Conservation (phyloP, 1,140 invertebrate species). For the Diuraphis noxia region DNA sequence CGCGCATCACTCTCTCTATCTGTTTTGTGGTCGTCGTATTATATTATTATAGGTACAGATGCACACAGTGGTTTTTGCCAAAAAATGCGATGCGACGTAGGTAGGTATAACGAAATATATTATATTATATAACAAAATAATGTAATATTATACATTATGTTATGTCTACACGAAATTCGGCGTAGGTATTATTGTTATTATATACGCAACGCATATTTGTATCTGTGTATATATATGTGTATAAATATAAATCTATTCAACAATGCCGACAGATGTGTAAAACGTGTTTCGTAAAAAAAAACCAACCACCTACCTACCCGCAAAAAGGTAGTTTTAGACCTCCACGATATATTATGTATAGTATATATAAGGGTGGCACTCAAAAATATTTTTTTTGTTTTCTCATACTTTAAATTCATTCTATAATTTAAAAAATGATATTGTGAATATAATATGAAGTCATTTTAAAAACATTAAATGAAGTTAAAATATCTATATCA, state of each 20-base stretch:
- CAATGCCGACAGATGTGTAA: conserved; percentile 1
- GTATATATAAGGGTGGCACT: neutral
- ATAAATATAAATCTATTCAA: neutral
- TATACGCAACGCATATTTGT: neutral
- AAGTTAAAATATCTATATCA: neutral
- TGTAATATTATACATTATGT: neutral
- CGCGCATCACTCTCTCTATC: neutral
- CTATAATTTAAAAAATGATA: neutral
- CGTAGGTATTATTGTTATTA: neutral
- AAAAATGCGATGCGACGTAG: neutral
- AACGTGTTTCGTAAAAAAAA: conserved; percentile 6
- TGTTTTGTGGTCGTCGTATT: neutral
- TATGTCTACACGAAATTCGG: neutral
- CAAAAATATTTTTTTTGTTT: neutral
- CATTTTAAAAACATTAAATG: neutral
- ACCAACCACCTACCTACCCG: neutral
- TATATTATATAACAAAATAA: neutral
- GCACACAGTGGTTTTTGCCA: neutral
- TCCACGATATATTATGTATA: neutral
- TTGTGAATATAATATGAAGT: neutral
- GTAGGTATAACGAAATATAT: conserved; percentile 2
- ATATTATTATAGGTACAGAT: neutral
- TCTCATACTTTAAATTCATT: neutral
- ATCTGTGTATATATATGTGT: neutral
- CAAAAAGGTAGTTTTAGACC: conserved; percentile 1